Percentiles rank a stretch among this genome's conserved stretches.
Conservation (phyloP, 2,888 invertebrate genomes). For the Caenorhabditis sulstoni region DNA sequence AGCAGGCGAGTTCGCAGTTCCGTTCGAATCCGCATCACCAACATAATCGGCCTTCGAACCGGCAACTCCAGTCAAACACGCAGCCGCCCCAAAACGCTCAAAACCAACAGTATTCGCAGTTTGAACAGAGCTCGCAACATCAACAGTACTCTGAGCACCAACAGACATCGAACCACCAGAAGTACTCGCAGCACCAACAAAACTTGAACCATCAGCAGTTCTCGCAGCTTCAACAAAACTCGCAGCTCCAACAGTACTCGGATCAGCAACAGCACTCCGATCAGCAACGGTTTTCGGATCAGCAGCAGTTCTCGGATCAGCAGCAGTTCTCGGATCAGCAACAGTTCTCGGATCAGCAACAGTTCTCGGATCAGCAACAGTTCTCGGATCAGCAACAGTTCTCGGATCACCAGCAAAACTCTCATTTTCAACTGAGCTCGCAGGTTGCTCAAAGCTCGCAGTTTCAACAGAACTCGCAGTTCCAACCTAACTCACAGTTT, state of each 20-base stretch:
- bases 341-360: too few species aligned
- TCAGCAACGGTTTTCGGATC: background rate
- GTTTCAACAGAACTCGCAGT: background rate
- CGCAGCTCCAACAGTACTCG: constrained; percentile 3
- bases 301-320: background rate
- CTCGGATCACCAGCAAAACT: too few species aligned
- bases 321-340: too few species aligned
- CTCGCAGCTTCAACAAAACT: constrained; percentile 7
- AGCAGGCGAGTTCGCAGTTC: background rate
- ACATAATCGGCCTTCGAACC: too few species aligned
- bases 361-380: too few species aligned
- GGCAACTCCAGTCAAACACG: constrained; percentile 2
- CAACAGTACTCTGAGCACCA: too few species aligned
- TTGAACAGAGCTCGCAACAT: background rate
- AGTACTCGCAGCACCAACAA: too few species aligned
- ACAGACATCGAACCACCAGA: too few species aligned
- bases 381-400: too few species aligned
- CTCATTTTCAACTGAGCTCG: too few species aligned
- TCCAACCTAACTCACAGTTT: background rate
- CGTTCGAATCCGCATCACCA: background rate
- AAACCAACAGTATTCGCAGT: background rate
- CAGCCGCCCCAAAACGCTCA: background rate
- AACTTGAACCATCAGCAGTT: too few species aligned
- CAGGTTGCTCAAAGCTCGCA: background rate
- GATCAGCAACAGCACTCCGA: background rate